These are phyloP conservation scores for Platycheirus rosarum DNA, from an alignment of 2,888 invertebrate species.

Conservation along the genomic window DNA sequence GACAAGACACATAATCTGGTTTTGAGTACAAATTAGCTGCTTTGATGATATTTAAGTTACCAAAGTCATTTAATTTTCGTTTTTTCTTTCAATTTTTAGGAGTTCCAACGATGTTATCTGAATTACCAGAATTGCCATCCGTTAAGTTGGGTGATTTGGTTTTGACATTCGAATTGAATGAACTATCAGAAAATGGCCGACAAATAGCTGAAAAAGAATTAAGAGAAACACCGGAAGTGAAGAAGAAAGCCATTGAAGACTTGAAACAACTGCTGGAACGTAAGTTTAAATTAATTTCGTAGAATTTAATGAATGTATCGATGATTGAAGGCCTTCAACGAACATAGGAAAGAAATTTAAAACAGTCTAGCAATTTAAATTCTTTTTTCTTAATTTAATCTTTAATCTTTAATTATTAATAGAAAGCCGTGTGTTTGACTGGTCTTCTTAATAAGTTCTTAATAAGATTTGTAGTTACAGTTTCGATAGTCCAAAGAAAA, in stretches of 20 bases:
- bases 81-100: constrained; percentile 84
- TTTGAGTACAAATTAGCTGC: too few species aligned
- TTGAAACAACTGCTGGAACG: constrained; percentile 85
- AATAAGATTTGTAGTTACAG: too few species aligned
- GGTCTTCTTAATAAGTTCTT: too few species aligned
- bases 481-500: too few species aligned
- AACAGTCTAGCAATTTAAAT: too few species aligned
- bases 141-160: constrained; percentile 86
- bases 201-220: constrained; percentile 88
- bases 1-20: too few species aligned
- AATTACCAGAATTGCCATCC: constrained; percentile 86
- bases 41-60: too few species aligned
- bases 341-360: too few species aligned
- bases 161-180: constrained; percentile 86
- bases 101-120: constrained; percentile 89
- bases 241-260: constrained; percentile 85
- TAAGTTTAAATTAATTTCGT: constrained; percentile 80
- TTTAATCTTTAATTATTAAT: too few species aligned
- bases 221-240: constrained; percentile 88
- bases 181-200: constrained; percentile 85
- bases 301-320: neutral
- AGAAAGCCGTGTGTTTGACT: too few species aligned
- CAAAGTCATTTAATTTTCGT: constrained; percentile 40
- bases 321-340: too few species aligned
- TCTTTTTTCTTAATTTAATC: too few species aligned